phyloP scores from a whole-genome alignment of 1,140 invertebrate species.

The Muscidifurax raptorellus region DNA sequence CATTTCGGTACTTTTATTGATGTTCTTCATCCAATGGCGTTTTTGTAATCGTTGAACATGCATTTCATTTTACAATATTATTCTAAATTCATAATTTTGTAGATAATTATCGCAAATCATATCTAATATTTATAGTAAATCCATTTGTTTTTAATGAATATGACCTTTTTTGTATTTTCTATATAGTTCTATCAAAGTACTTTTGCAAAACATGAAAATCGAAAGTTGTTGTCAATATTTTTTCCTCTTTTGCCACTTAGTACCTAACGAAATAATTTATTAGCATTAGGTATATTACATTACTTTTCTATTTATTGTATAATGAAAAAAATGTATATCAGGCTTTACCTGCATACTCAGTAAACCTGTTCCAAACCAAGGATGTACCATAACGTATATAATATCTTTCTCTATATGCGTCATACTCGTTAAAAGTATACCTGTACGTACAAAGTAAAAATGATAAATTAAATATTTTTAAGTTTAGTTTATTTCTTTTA shows the following conservation, averaged over 20 bases:
- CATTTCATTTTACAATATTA: no score
- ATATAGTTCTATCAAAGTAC: constrained; percentile 83
- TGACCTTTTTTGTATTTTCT: constrained; percentile 75
- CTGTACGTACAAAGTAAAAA: constrained; percentile 47
- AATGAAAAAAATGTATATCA: no score
- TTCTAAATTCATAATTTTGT: no score
- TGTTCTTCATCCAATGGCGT: constrained; percentile 47
- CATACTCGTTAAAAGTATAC: constrained; percentile 60
- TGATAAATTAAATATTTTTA: not conserved
- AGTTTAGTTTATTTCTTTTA: not conserved
- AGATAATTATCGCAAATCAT: constrained; percentile 61
- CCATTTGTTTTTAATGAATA: constrained; percentile 71
- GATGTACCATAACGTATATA: constrained; percentile 77
- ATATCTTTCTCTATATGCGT: constrained; percentile 79
- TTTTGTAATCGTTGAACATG: not conserved
- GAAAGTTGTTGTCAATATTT: constrained; percentile 89
- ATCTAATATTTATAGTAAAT: constrained; percentile 75
- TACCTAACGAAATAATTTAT: constrained; percentile 72
- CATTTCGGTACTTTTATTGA: constrained; percentile 62
- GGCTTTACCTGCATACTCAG: constrained; percentile 73
- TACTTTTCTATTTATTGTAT: not conserved
- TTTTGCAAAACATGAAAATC: constrained; percentile 90
- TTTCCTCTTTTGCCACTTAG: constrained; percentile 85
- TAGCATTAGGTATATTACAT: not conserved
- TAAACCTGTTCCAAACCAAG: constrained; percentile 82